Evolutionary conservation across 2,888 invertebrate species (phyloP).

Genomic region (Cephus pulcher): DNA sequence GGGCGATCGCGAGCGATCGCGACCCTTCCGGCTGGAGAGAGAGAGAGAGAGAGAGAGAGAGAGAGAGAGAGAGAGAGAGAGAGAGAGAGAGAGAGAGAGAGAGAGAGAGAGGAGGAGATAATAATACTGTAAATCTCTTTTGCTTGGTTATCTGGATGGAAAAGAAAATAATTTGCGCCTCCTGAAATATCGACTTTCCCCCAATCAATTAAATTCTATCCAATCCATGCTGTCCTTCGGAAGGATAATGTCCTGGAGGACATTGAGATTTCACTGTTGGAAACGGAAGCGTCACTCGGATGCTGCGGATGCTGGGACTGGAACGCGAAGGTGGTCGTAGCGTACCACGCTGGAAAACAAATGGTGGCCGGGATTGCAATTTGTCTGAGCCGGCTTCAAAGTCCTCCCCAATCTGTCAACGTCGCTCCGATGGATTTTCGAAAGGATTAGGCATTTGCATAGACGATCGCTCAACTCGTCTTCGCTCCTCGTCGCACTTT

Average conservation of each 20-base stretch:
- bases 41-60: background rate
- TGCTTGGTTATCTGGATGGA: background rate
- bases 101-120: background rate
- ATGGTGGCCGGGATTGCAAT: constrained; percentile 35
- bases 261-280: background rate
- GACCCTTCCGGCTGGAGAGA: background rate
- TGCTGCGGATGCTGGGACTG: too few relatives aligned
- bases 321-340: background rate
- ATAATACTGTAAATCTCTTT: constrained; percentile 3
- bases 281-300: background rate
- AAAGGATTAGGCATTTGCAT: constrained; percentile 66
- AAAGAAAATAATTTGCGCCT: background rate
- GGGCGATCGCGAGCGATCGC: constrained; percentile 15
- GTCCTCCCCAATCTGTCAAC: constrained; percentile 59
- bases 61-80: background rate
- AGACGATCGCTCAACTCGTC: constrained; percentile 61
- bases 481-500: constrained; percentile 21
- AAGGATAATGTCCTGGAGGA: background rate
- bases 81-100: constrained; percentile 5
- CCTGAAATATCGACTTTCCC: background rate
- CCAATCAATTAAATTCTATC: background rate
- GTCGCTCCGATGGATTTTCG: constrained; percentile 61
- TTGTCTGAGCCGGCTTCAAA: constrained; percentile 25
- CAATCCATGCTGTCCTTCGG: background rate
- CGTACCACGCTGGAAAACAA: constrained; percentile 32